phyloP scores from a whole-genome alignment of 2,113 vertebrate species.

The Misgurnus anguillicaudatus region DNA sequence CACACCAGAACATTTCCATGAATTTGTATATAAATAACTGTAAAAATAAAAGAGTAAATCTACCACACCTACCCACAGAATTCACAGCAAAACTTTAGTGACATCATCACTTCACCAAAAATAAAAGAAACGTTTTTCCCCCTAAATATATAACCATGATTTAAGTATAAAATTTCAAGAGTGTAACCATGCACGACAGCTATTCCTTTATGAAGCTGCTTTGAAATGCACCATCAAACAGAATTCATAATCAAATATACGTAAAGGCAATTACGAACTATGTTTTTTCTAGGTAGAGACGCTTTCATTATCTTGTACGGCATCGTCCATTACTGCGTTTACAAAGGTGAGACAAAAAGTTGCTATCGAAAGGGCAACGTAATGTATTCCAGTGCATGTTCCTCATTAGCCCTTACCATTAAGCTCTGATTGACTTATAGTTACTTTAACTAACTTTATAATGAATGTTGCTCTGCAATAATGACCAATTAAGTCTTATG shows the following conservation, averaged over 20 bases:
- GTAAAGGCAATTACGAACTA: conserved; percentile 6
- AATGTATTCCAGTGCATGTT: conserved; percentile 20
- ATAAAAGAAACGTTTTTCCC: not conserved
- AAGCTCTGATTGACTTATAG: not conserved
- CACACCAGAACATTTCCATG: conserved; percentile 7
- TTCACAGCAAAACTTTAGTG: conserved; percentile 42
- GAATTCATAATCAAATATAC: conserved; percentile 16
- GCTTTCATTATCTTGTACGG: not conserved
- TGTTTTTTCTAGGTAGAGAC: not conserved
- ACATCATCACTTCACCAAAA: conserved; percentile 3
- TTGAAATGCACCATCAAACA: conserved; percentile 16
- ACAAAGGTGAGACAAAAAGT: conserved; percentile 22
- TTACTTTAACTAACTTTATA: conserved; percentile 16
- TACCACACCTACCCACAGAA: conserved; percentile 24
- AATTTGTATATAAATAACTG: conserved; percentile 8
- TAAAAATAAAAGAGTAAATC: conserved; percentile 6
- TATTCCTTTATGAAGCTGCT: not conserved
- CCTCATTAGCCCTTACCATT: conserved; percentile 3
- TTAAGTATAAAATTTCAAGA: conserved; percentile 48
- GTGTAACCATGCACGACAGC: not conserved
- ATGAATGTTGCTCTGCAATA: conserved; percentile 1
- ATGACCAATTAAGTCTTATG: conserved; percentile 8
- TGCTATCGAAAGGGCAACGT: not conserved
- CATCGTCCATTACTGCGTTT: conserved; percentile 13
- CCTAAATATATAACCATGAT: conserved; percentile 16